Base-by-base conservation (phyloP, 2,888 invertebrate genomes). In the Eilema sororculum region DNA sequence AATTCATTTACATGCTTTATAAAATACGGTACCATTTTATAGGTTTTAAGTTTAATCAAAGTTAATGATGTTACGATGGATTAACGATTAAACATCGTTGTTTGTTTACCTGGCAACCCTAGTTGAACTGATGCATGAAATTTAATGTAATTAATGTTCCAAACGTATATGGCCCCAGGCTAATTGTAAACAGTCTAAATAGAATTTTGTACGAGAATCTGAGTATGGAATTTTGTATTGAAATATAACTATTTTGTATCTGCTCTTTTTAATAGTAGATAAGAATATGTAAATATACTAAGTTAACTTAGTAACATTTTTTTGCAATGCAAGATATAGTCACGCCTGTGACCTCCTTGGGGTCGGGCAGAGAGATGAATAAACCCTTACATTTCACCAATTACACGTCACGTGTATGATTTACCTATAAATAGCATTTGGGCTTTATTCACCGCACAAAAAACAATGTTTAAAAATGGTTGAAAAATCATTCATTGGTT, bases 71-170 rank as follows among this genome's bases (percentile, higher is more conserved):
- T 16, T 33, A 30, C 20, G 20, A 28, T 59, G n/a, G 52, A 52
- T 9, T 52, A n/a, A 20, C n/a, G 52, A 2, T 8, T 46, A n/a
- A 52, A 52, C 13, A 13, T 41, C 10, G 25, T 41, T 41, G 25
- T 5, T 25, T 25, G 20, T 62, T 33, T 62, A 37, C 41, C 52
- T 33, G 67, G 25, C 62, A 68, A 25, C 68, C 68, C 68, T 68
- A 28, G 22, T 52, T 2, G 28, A 24, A 25, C 12, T 30, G 30
- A 52, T 64, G 64, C 28, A 64, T 64, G 46, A 65, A 64, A 65
- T 65, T 30, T 65, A 30, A 30, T 56, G 30, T 52, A 65, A 52
- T 52, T 65, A 41, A 30, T 30, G 64, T n/a, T 65, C 30, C 52
- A 56, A 65, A 65, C 56, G 52, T 64, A 56, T 30, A 65, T 28